Conservation (phyloP, 2,797 vertebrate species). For the Lepilemur septentrionalis region DNA sequence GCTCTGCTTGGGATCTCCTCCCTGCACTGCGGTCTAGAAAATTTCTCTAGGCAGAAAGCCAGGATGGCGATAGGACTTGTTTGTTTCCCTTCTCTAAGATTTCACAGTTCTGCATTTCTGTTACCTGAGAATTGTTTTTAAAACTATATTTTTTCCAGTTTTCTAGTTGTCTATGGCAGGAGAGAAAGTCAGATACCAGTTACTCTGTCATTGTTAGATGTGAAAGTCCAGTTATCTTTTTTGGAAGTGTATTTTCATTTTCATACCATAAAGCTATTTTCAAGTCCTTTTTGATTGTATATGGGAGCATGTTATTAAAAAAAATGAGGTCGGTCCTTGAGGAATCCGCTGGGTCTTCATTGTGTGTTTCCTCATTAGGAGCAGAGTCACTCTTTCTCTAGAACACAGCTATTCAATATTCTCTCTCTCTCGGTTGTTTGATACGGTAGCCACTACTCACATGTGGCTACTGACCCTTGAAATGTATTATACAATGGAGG, state of each 20-base stretch:
- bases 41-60: neutral
- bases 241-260: neutral
- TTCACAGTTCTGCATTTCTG: neutral
- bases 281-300: neutral
- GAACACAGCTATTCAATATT: neutral
- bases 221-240: neutral
- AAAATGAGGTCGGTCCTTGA: neutral
- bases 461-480: neutral
- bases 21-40: neutral
- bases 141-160: neutral
- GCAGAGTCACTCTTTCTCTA: neutral
- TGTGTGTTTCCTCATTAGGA: neutral
- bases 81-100: neutral
- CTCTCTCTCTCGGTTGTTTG: neutral
- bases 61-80: neutral
- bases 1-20: neutral
- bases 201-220: neutral
- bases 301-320: neutral
- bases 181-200: neutral
- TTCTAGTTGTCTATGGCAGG: neutral
- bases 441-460: neutral
- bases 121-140: neutral
- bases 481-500: neutral
- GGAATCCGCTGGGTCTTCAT: neutral
- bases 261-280: neutral